Percentiles rank a stretch among this genome's conserved stretches.
These are phyloP conservation scores for Sardina pilchardus DNA, from an alignment of 2,113 vertebrate genomes.

Conservation along the genomic window DNA sequence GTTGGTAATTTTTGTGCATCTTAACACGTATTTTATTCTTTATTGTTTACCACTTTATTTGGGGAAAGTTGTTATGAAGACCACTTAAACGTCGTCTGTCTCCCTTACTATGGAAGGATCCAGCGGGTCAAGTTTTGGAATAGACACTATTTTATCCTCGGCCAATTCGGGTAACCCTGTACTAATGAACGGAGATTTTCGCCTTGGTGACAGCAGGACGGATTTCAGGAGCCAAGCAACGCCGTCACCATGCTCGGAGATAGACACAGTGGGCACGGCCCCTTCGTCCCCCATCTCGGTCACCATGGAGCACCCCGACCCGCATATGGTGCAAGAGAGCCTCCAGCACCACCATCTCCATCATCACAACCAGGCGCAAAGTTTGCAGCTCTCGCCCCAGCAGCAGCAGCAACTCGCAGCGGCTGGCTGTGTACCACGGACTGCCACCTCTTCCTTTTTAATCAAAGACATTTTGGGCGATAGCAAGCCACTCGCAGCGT, in stretches of 20 bases:
- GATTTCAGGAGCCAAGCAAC: slow-evolving; percentile 90
- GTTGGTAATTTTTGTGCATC: slow-evolving; percentile 9
- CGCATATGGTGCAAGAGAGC: slow-evolving; percentile 80
- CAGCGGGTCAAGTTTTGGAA: slow-evolving; percentile 95
- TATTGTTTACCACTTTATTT: slow-evolving; percentile 18
- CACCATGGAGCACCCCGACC: slow-evolving; percentile 86
- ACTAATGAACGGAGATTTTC: slow-evolving; percentile 92
- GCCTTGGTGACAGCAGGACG: slow-evolving; percentile 83
- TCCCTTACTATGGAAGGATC: slow-evolving; percentile 88
- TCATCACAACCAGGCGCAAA: slow-evolving; percentile 74
- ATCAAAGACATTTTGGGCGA: slow-evolving; percentile 99
- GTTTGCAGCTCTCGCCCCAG: slow-evolving; percentile 74
- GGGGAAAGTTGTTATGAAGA: slow-evolving; percentile 77
- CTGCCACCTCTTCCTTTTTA: slow-evolving; percentile 95
- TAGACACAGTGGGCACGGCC: slow-evolving; percentile 91
- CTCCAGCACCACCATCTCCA: slow-evolving; percentile 78
- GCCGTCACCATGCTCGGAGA: slow-evolving; percentile 92
- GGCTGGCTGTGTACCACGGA: slow-evolving; percentile 86
- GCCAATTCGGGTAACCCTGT: slow-evolving; percentile 82
- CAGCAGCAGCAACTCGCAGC: slow-evolving; percentile 74
- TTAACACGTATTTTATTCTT: slow-evolving; percentile 6
- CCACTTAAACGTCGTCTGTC: slow-evolving; percentile 62
- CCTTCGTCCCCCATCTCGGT: slow-evolving; percentile 95
- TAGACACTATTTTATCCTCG: slow-evolving; percentile 94
- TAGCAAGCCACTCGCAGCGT: slow-evolving; percentile 96